phyloP scores from a whole-genome alignment of 1,140 invertebrate species.

The Drosophila littoralis region DNA sequence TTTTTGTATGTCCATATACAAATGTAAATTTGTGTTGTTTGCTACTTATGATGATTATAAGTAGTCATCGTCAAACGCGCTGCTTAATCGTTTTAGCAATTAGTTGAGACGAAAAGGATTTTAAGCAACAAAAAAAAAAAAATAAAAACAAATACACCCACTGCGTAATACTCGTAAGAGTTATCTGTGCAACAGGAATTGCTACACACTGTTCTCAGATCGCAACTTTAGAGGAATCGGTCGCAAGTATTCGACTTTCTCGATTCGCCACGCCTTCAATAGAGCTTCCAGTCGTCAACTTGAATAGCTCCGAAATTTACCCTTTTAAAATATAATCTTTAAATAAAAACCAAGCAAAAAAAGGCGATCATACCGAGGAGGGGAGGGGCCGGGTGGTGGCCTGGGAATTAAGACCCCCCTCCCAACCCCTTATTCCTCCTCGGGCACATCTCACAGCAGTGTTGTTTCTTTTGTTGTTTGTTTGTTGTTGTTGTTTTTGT shows the following conservation, averaged over 20 bases:
- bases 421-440: background rate
- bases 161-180: too few relatives aligned
- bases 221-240: too few relatives aligned
- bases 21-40: constrained; percentile 24
- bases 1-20: constrained; percentile 46
- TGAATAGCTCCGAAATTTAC: too few relatives aligned
- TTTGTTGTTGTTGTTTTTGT: background rate
- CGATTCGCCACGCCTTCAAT: too few relatives aligned
- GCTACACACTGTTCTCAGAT: too few relatives aligned
- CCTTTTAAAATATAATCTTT: too few relatives aligned
- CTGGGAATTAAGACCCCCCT: background rate
- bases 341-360: background rate
- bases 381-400: background rate
- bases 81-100: constrained; percentile 71
- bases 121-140: background rate
- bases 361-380: background rate
- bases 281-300: too few relatives aligned
- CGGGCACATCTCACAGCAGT: constrained; percentile 1
- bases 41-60: constrained; percentile 50
- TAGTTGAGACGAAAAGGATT: constrained; percentile 42
- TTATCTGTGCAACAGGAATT: too few relatives aligned
- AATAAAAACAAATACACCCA: background rate
- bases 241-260: too few relatives aligned
- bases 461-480: constrained; percentile 11
- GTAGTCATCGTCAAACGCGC: constrained; percentile 26